These are phyloP conservation scores for Choreutis nemorana DNA, from an alignment of 2,888 invertebrate species.

Conservation along the genomic window DNA sequence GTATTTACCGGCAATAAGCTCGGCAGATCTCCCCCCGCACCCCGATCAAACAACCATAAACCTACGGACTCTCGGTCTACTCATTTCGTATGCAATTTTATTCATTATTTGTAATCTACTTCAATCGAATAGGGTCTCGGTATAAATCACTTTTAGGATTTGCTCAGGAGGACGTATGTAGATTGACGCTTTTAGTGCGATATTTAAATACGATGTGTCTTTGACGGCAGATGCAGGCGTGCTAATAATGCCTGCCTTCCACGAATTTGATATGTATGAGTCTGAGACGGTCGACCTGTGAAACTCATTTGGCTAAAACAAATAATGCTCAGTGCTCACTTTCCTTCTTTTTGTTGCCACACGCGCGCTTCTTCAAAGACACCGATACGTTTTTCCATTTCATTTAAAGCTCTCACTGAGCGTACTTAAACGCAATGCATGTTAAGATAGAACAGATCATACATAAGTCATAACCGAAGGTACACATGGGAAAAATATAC, in stretches of 20 bases:
- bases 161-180: slow-evolving; percentile 56
- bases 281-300: slow-evolving; percentile 31
- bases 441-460: no score
- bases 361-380: slow-evolving; percentile 36
- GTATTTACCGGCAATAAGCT: slow-evolving; percentile 51
- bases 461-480: no score
- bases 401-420: slow-evolving; percentile 28
- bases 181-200: slow-evolving; percentile 61
- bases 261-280: slow-evolving; percentile 41
- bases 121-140: slow-evolving; percentile 60
- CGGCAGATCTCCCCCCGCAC: slow-evolving; percentile 20
- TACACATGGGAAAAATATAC: no score
- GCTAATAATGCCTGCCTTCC: slow-evolving; percentile 49
- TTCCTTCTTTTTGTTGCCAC: slow-evolving; percentile 44
- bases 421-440: no score
- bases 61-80: slow-evolving; percentile 49
- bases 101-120: slow-evolving; percentile 67
- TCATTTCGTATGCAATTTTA: slow-evolving; percentile 66
- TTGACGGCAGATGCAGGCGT: slow-evolving; percentile 30
- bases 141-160: slow-evolving; percentile 64
- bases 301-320: slow-evolving; percentile 61
- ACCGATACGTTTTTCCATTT: slow-evolving; percentile 32
- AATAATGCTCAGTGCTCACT: slow-evolving; percentile 46
- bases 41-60: slow-evolving; percentile 49
- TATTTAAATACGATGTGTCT: slow-evolving; percentile 57